phyloP scores from a whole-genome alignment of 2,888 invertebrate genomes.

The Dione vanillae region DNA sequence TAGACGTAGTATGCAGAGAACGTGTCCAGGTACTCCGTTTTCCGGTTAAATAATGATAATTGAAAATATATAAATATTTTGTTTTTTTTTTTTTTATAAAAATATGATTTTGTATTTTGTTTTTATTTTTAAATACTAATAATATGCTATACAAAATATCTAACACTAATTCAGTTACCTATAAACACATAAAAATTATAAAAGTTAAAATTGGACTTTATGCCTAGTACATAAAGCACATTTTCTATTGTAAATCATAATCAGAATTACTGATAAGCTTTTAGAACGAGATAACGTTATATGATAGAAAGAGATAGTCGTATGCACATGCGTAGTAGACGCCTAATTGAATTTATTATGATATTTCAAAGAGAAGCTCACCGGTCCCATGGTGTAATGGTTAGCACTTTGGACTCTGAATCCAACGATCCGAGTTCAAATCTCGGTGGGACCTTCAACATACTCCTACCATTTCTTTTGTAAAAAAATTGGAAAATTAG shows the following conservation, averaged over 20 bases:
- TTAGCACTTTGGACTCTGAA: conserved; percentile 89
- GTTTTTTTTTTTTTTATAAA: too few relatives aligned
- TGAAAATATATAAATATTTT: too few relatives aligned
- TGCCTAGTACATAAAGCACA: accelerated
- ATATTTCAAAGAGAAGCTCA: background rate
- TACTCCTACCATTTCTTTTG: background rate
- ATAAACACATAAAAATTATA: background rate
- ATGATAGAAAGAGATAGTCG: conserved; percentile 40
- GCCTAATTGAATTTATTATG: background rate
- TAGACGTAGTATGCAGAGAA: too few relatives aligned
- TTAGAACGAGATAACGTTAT: conserved; percentile 21
- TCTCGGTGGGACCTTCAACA: conserved; percentile 88
- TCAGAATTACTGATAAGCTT: background rate
- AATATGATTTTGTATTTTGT: too few relatives aligned
- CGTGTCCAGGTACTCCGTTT: too few relatives aligned
- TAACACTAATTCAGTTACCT: background rate
- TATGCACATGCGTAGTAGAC: conserved; percentile 43
- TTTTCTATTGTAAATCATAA: background rate
- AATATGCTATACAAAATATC: background rate
- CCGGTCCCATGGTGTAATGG: conserved; percentile 86
- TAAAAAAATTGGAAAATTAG: too few relatives aligned
- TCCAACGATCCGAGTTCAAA: conserved; percentile 92
- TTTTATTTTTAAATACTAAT: too few relatives aligned
- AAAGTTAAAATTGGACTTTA: background rate
- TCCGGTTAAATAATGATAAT: too few relatives aligned